Evolutionary conservation across 2,888 invertebrate genomes (phyloP).

Genomic region (Lumbricus terrestris): DNA sequence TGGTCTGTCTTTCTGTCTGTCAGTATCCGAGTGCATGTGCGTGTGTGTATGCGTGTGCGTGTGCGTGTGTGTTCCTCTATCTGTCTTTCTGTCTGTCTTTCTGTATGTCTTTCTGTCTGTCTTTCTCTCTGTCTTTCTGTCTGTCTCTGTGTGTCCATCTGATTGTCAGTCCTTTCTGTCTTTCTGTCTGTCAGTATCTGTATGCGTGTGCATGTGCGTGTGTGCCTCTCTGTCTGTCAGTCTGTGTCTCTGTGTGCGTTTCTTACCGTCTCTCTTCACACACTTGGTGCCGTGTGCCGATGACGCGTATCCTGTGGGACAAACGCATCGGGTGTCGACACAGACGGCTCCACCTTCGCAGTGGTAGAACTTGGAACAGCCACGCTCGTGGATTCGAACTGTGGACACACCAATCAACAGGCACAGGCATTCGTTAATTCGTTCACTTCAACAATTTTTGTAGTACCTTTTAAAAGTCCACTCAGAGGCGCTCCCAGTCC

Average conservation of each 20-base stretch:
- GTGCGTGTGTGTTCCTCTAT: no score
- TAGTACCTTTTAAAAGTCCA: no score
- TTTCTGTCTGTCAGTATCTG: no score
- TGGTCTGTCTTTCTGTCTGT: no score
- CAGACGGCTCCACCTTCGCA: constrained; percentile 41
- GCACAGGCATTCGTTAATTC: background rate
- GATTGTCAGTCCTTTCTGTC: background rate
- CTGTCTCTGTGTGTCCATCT: background rate
- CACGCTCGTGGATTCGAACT: constrained; percentile 34
- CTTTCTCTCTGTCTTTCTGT: background rate
- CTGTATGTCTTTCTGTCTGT: no score
- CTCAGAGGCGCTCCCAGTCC: no score
- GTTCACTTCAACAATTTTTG: no score
- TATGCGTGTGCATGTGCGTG: no score
- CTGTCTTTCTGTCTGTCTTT: background rate
- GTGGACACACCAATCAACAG: background rate
- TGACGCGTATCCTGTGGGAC: constrained; percentile 35
- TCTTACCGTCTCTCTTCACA: constrained; percentile 35
- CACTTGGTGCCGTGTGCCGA: constrained; percentile 36
- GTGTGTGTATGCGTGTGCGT: no score
- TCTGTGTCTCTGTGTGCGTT: background rate
- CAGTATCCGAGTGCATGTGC: background rate
- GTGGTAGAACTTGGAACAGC: constrained; percentile 33
- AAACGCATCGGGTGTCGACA: constrained; percentile 31
- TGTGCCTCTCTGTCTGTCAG: background rate